phyloP scores from a whole-genome alignment of 2,113 vertebrate species.

The Athene noctua region DNA sequence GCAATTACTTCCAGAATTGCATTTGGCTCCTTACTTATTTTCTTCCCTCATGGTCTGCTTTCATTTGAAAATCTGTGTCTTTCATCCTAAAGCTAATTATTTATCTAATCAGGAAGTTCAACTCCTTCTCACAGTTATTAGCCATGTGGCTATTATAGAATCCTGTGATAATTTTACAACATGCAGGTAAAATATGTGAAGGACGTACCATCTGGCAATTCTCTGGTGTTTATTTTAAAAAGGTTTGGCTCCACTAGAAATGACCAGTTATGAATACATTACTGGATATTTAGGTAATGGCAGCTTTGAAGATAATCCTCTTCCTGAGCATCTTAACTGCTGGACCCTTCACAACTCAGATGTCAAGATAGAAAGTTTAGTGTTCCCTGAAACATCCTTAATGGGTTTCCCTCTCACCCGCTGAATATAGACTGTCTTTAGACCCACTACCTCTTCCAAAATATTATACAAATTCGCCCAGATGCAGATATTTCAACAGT shows the following conservation, averaged over 20 bases:
- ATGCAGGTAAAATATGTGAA: neutral
- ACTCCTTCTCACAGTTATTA: neutral
- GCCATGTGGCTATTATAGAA: neutral
- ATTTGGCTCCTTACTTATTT: neutral
- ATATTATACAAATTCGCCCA: neutral
- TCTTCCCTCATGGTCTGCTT: neutral
- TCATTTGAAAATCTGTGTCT: neutral
- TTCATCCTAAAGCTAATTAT: neutral
- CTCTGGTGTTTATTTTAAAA: neutral
- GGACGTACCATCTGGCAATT: no score
- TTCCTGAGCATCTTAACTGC: neutral
- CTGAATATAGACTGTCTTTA: neutral
- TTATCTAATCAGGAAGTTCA: neutral
- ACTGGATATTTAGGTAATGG: neutral
- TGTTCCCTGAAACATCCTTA: neutral
- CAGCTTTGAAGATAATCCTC: neutral
- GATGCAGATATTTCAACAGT: neutral
- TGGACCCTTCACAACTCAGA: neutral
- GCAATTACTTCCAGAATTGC: neutral
- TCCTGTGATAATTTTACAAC: neutral
- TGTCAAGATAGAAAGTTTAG: neutral
- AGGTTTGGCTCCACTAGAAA: neutral
- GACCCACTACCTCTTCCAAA: neutral
- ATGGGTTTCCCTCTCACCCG: fast-evolving
- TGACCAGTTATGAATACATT: neutral